These are phyloP conservation scores for Drosophila suzukii DNA, from an alignment of 1,140 invertebrate species.

Conservation along the genomic window DNA sequence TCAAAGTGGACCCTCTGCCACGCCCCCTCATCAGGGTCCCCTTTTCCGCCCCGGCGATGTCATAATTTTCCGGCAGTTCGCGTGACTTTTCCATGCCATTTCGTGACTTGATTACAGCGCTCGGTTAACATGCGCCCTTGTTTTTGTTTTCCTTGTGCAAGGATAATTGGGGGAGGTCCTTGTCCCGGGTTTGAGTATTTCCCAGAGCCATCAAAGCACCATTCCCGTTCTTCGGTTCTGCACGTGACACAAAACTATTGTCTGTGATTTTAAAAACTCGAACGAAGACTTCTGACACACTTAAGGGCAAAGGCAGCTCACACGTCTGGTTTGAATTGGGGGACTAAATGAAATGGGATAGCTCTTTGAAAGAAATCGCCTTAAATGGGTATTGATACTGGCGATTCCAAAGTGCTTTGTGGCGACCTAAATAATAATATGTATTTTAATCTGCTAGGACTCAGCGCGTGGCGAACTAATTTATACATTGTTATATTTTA, in stretches of 20 bases:
- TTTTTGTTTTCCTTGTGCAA: conserved; percentile 27
- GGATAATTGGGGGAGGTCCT: conserved; percentile 25
- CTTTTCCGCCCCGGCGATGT: conserved; percentile 30
- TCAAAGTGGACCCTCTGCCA: conserved; percentile 53
- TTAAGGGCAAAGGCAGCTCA: conserved; percentile 5
- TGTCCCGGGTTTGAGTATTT: not conserved
- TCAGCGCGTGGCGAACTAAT: too few relatives aligned
- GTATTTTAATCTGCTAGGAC: not conserved
- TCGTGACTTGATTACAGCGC: conserved; percentile 73
- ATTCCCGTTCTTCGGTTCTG: conserved; percentile 11
- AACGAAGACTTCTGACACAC: conserved; percentile 38
- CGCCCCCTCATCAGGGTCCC: conserved; percentile 36
- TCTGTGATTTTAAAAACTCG: conserved; percentile 62
- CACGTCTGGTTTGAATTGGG: not conserved
- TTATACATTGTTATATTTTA: too few relatives aligned
- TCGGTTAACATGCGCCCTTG: conserved; percentile 55
- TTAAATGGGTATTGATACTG: not conserved
- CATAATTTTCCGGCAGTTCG: conserved; percentile 76
- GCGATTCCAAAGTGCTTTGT: not conserved
- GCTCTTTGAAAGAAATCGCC: conserved; percentile 1
- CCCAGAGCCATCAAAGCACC: conserved; percentile 1
- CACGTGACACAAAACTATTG: conserved; percentile 68
- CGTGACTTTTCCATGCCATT: conserved; percentile 72
- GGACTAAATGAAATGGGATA: not conserved
- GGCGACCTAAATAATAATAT: not conserved